Evolutionary conservation across 2,888 invertebrate species (phyloP), one percentile per base, ranked within the genome.

Genomic region (Carpatolechia fugitivella): DNA sequence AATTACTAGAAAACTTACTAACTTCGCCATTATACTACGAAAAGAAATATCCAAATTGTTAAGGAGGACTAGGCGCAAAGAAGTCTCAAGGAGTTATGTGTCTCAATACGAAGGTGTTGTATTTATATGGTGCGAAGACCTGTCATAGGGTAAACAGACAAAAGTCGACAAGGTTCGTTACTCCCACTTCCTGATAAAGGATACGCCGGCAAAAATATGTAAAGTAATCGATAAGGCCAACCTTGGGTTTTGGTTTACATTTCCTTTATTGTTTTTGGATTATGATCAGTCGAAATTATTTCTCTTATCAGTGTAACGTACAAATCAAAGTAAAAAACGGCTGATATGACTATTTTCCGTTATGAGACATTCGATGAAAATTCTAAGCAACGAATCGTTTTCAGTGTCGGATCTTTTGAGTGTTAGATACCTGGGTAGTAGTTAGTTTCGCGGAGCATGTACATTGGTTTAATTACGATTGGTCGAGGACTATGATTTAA

Each of bases 121-220:
- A 79, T 85, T 75, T 87, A 89, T 87, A 86, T 71, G 66, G 70
- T 63, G 64, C 66, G 65, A 64, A 66, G 71, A 72, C 68, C 69
- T 65, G 77, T 72, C 78, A 77, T 75, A 80, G 77, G 76, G 78
- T 78, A 82, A 83, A 85, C 79, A 80, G 57, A 65, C 63, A 59
- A 62, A 62, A 61, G 62, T 58, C 68, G 67, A 67, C 83, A 76
- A 80, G 76, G 85, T 81, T 80, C 83, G 71, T 81, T 78, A 79
- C 80, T 75, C 79, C 75, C 69, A 79, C 76, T 85, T 80, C 80
- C 80, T 83, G 80, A 82, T 82, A 81, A 79, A 81, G 82, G 83
- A 82, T 80, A 66, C 72, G 63, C 63, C 71, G 70, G 63, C 66
- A 63, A 78, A 80, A 78, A 78, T 72, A 74, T 80, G 74, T 78